These are phyloP conservation scores for Lucilia sericata DNA, from an alignment of 1,140 invertebrate genomes.

Conservation along the genomic window DNA sequence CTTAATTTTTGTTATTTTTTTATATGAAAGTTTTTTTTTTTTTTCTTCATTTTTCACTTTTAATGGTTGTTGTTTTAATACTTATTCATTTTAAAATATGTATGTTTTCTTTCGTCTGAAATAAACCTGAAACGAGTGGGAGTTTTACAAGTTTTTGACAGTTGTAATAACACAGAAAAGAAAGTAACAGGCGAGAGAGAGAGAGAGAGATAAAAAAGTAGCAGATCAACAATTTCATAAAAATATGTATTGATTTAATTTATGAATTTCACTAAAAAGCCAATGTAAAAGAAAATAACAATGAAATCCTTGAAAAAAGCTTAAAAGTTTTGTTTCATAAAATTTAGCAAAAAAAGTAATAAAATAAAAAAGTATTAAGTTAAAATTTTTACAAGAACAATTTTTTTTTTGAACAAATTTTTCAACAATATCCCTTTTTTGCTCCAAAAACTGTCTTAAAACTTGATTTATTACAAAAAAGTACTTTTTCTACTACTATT, in stretches of 20 bases:
- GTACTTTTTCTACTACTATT: too few relatives aligned
- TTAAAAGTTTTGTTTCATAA: background rate
- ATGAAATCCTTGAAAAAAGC: background rate
- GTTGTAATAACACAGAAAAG: background rate
- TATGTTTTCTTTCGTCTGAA: background rate
- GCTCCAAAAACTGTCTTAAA: too few relatives aligned
- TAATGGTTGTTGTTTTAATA: conserved; percentile 16
- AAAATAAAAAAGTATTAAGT: too few relatives aligned
- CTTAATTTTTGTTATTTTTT: background rate
- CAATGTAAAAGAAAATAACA: background rate
- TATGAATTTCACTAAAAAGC: background rate
- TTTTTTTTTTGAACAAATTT: too few relatives aligned
- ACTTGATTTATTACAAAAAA: too few relatives aligned
- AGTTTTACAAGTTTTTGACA: background rate
- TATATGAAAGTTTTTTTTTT: background rate
- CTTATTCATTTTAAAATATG: background rate
- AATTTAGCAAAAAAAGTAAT: too few relatives aligned
- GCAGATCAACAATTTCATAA: conserved; percentile 3
- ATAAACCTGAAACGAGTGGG: background rate
- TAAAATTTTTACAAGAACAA: too few relatives aligned
- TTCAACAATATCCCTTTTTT: too few relatives aligned
- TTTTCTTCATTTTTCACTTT: background rate
- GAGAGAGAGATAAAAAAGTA: background rate
- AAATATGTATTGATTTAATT: background rate
- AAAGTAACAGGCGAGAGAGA: background rate